Base-by-base conservation (phyloP, 2,113 vertebrate genomes). In the Climacteris rufus region DNA sequence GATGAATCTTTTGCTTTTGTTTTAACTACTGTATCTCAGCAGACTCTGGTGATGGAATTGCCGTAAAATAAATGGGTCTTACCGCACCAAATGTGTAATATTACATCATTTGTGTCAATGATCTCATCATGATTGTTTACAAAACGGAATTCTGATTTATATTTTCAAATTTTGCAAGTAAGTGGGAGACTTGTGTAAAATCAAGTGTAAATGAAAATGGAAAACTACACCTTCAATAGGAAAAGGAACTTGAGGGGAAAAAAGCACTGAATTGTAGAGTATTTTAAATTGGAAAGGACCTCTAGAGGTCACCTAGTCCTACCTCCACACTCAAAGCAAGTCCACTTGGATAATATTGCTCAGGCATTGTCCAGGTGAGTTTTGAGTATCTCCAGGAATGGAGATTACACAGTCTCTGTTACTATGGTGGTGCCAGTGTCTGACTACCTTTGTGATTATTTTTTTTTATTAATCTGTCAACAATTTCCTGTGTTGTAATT, bases 191-290 rank as follows among this genome's bases (percentile, higher is more conserved):
- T 28, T 54, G 22, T 57, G 54, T 77, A 90, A 77, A 69, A 69
- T 47, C 22, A 69, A 56, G 54, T 17, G 13, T 61, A 64, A 50
- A 37, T 68, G 33, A 52, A 78, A 71, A 83, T 81, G 20, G 35
- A n/a, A 42, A 83, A 49, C 11, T 45, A 1, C 30, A 18, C 53
- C 30, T 76, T 30, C 59, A 60, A 1, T 10, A 75, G 24, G 27
- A 19, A 87, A 70, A 56, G 21, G 35, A 60, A 35, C 69, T 94
- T 53, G 9, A 77, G 61, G 17, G 3, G 15, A 56, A 56, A 79
- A 82, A 87, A 44, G 0, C 2, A 3, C 53, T 1, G 4, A 61
- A 50, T 39, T 1, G 1, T 22, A 16, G 35, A 61, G 3, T 70
- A 16, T 66, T 78, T 86, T 42, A 87, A 17, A 42, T 63, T 66